Evolutionary conservation across 2,113 vertebrate genomes (phyloP).

Genomic region (Smithornis capensis): DNA sequence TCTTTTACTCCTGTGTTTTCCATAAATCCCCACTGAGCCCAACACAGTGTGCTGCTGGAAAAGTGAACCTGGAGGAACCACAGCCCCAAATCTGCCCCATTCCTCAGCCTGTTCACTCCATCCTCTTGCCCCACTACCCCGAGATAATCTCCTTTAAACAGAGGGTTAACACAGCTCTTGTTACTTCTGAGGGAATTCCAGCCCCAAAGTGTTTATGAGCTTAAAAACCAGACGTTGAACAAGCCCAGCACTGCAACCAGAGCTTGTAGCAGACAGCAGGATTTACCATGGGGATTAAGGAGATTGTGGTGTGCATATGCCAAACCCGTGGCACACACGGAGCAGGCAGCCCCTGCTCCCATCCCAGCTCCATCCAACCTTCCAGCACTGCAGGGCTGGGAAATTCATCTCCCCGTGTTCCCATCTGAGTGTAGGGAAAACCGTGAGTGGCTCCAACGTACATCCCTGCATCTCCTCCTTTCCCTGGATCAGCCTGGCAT

Average conservation of each 20-base stretch:
- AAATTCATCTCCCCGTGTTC: neutral
- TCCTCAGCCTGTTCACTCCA: neutral
- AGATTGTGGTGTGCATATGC: slow-evolving; percentile 6
- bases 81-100: neutral
- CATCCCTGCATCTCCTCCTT: neutral
- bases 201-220: slow-evolving; percentile 20
- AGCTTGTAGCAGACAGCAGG: slow-evolving; percentile 25
- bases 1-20: neutral
- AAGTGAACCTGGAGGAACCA: fast-evolving
- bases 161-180: neutral
- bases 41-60: neutral
- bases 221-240: slow-evolving; percentile 53
- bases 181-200: slow-evolving; percentile 8
- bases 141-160: neutral
- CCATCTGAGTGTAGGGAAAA: neutral
- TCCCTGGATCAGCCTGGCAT: neutral
- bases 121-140: neutral
- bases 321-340: neutral
- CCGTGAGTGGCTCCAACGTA: neutral
- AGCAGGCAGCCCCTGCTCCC: neutral
- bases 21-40: neutral
- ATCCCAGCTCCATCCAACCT: neutral
- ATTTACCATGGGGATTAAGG: slow-evolving; percentile 51
- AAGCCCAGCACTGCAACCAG: slow-evolving; percentile 9
- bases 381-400: neutral